A percentile compares a stretch with the other conserved stretches of the same genome.
Conservation (phyloP, 2,888 invertebrate species). For the Drosophila histrio region DNA sequence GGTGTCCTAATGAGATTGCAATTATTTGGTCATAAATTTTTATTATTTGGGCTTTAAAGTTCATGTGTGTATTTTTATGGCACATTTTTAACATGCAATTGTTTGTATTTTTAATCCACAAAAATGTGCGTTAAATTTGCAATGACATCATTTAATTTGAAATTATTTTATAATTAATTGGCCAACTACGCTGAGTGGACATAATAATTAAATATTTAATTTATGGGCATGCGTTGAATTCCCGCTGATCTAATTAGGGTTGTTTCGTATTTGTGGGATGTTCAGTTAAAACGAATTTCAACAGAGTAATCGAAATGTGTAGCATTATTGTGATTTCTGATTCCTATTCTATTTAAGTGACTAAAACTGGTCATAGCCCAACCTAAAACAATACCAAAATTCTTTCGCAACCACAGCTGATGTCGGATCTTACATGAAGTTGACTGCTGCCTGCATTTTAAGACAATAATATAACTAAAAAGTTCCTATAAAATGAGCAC, state of each 20-base stretch:
- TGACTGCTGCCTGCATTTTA: background rate
- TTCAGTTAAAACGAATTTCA: background rate
- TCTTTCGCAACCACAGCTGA: background rate
- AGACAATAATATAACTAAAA: conserved; percentile 14
- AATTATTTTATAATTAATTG: conserved; percentile 77
- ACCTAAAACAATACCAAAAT: background rate
- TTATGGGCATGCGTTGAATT: conserved; percentile 41
- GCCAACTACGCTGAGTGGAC: conserved; percentile 56
- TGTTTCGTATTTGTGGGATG: background rate
- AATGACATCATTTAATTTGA: conserved; percentile 65
- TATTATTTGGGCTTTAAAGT: conserved; percentile 81
- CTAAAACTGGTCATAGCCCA: background rate
- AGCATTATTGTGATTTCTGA: background rate
- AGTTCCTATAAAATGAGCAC: conserved; percentile 2
- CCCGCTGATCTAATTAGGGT: conserved; percentile 46
- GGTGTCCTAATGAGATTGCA: conserved; percentile 82
- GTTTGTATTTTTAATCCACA: conserved; percentile 30
- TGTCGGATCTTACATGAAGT: conserved; percentile 10
- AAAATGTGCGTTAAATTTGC: conserved; percentile 45
- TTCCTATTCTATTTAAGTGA: background rate
- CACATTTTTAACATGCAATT: conserved; percentile 47
- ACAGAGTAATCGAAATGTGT: too few relatives aligned
- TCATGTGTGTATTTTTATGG: conserved; percentile 50
- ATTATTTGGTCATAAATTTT: conserved; percentile 83
- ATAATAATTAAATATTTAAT: conserved; percentile 76